Percentiles rank a stretch among this genome's conserved stretches.
phyloP scores from a whole-genome alignment of 1,140 invertebrate genomes.

The Halictus rubicundus region DNA sequence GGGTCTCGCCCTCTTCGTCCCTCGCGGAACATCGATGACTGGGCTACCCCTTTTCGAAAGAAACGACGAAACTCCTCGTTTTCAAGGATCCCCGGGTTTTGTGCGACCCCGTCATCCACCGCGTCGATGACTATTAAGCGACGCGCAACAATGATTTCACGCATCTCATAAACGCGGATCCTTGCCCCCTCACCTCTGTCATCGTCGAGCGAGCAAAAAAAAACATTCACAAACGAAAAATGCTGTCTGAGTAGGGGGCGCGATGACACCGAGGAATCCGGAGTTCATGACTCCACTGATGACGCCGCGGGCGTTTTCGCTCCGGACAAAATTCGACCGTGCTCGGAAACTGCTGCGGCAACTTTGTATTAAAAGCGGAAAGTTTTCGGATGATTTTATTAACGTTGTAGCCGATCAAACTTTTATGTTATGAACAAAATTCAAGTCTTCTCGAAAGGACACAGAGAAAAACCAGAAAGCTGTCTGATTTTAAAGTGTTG shows the following conservation, averaged over 20 bases:
- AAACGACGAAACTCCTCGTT: slow-evolving; percentile 49
- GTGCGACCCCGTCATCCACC: not conserved
- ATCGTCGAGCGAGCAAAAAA: not conserved
- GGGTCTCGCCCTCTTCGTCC: slow-evolving; percentile 14
- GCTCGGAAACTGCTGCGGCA: no score
- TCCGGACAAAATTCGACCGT: no score
- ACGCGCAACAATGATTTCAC: slow-evolving; percentile 25
- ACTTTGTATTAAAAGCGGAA: no score
- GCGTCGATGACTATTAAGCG: slow-evolving; percentile 29
- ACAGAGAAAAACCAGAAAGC: no score
- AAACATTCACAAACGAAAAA: not conserved
- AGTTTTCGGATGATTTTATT: no score
- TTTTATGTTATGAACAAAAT: no score
- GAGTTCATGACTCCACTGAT: no score
- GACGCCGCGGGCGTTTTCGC: no score
- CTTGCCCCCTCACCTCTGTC: not conserved
- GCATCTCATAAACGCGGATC: slow-evolving; percentile 10
- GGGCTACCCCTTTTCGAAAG: slow-evolving; percentile 20
- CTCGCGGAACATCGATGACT: slow-evolving; percentile 63
- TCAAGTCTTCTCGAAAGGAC: no score
- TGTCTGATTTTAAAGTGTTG: no score
- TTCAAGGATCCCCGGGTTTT: slow-evolving; percentile 34
- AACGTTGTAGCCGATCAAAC: no score
- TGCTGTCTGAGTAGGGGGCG: not conserved
- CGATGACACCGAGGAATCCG: not conserved